Conservation (phyloP, 2,113 vertebrate genomes). For the Cettia cetti region DNA sequence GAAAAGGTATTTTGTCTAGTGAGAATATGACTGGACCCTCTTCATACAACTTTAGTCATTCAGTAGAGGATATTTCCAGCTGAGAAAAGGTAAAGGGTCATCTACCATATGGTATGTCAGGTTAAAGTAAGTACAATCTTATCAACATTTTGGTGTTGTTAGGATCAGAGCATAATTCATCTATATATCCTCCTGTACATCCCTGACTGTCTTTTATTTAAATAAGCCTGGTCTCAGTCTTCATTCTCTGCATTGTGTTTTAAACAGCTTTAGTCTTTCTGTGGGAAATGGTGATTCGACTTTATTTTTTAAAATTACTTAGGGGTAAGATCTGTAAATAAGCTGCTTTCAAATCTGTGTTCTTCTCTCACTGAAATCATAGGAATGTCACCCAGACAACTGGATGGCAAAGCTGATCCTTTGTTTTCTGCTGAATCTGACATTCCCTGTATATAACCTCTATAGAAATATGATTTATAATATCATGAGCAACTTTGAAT, state of each 20-base stretch:
- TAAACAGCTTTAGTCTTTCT: neutral
- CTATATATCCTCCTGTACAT: neutral
- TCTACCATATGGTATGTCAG: neutral
- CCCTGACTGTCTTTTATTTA: neutral
- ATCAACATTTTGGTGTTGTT: neutral
- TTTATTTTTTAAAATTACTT: neutral
- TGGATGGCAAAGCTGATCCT: neutral
- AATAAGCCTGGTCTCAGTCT: neutral
- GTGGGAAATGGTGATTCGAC: neutral
- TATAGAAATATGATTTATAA: neutral
- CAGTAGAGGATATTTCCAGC: neutral
- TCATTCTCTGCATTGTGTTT: neutral
- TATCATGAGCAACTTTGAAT: neutral
- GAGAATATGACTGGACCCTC: neutral
- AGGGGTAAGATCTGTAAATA: neutral
- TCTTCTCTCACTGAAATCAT: neutral
- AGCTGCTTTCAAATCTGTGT: neutral
- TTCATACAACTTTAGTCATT: neutral
- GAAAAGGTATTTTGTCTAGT: neutral
- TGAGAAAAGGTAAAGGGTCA: neutral
- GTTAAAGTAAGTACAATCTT: neutral
- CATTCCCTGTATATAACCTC: neutral
- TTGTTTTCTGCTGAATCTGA: neutral
- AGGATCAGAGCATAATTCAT: neutral
- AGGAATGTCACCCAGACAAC: neutral